These are phyloP conservation scores for Silurus lanzhouensis DNA, from an alignment of 2,797 vertebrate genomes.

Conservation along the genomic window DNA sequence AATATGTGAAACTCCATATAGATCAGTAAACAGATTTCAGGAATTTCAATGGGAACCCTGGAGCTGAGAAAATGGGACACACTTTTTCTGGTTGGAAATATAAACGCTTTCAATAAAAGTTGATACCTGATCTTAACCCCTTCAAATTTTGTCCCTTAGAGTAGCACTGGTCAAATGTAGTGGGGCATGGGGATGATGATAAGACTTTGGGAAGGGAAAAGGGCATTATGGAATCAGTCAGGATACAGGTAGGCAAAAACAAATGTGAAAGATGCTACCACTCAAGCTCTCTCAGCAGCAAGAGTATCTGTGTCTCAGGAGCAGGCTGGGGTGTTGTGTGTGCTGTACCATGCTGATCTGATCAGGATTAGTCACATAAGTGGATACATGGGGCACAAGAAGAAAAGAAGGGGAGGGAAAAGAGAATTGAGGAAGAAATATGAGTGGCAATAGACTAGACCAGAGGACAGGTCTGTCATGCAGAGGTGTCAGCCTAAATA, in stretches of 20 bases:
- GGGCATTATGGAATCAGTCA: constrained; percentile 41
- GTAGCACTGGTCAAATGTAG: constrained; percentile 51
- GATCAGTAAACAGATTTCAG: background rate
- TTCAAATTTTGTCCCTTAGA: constrained; percentile 44
- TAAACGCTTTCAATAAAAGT: background rate
- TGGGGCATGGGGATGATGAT: constrained; percentile 21
- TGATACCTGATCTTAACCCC: constrained; percentile 43
- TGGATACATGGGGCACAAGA: constrained; percentile 58
- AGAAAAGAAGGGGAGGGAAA: constrained; percentile 52
- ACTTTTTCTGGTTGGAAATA: background rate
- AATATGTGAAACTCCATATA: background rate
- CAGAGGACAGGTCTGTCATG: constrained; percentile 48
- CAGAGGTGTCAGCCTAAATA: constrained; percentile 39
- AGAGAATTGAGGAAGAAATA: constrained; percentile 61
- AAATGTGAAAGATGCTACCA: constrained; percentile 59
- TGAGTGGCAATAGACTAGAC: constrained; percentile 53
- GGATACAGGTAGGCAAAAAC: constrained; percentile 46
- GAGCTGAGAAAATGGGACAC: background rate
- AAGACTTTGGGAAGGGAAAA: constrained; percentile 23
- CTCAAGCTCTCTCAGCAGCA: constrained; percentile 72
- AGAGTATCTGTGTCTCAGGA: constrained; percentile 79
- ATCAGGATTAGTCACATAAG: constrained; percentile 60
- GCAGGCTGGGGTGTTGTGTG: constrained; percentile 73
- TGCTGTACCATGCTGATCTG: constrained; percentile 79
- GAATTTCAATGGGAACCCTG: background rate